phyloP scores from a whole-genome alignment of 2,113 vertebrate genomes.

The Tursiops truncatus region DNA sequence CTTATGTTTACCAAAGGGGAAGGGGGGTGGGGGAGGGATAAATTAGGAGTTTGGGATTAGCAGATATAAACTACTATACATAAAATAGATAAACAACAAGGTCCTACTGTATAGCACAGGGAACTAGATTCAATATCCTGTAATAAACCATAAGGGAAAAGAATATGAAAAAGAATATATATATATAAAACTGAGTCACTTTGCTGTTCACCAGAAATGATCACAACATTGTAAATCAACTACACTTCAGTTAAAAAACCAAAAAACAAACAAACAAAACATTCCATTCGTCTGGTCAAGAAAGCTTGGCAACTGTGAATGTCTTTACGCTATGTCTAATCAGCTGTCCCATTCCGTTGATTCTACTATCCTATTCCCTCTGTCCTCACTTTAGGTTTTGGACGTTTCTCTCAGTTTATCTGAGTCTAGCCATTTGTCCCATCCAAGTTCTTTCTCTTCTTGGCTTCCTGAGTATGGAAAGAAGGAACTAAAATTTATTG shows the following conservation, averaged over 20 bases:
- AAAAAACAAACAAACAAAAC: not conserved
- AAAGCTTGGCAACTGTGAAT: not conserved
- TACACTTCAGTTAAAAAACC: not conserved
- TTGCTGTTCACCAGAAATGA: not conserved
- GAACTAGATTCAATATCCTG: not conserved
- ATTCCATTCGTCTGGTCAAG: not conserved
- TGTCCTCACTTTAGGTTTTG: not conserved
- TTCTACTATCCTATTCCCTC: not conserved
- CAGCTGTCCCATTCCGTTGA: not conserved
- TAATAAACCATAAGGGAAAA: not conserved
- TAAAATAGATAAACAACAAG: not conserved
- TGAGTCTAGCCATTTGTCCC: conserved; percentile 51
- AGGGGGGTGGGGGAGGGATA: not conserved
- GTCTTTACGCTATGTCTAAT: not conserved
- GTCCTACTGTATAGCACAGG: not conserved
- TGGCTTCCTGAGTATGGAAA: conserved; percentile 49
- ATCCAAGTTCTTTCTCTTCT: conserved; percentile 53
- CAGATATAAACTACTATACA: not conserved
- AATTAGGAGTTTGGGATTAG: not conserved
- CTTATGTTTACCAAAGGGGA: not conserved
- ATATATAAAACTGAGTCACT: not conserved
- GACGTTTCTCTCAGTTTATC: not conserved
- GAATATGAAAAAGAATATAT: not conserved
- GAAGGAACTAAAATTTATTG: conserved; percentile 61
- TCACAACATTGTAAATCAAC: not conserved